These are phyloP conservation scores for Mizuhopecten yessoensis DNA, from an alignment of 1,140 invertebrate species.

Conservation along the genomic window DNA sequence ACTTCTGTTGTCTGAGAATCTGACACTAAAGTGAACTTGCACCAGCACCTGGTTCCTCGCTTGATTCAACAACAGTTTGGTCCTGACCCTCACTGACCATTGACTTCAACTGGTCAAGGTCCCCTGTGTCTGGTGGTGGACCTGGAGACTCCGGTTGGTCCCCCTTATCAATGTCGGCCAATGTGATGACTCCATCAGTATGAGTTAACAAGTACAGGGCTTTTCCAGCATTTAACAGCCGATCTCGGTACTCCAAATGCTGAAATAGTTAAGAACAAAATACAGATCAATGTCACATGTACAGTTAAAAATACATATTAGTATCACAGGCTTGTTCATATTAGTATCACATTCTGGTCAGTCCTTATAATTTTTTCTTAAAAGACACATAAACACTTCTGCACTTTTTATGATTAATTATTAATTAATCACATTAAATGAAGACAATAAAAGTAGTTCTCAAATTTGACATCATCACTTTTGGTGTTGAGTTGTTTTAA, in stretches of 20 bases:
- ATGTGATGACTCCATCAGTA: slow-evolving; percentile 5
- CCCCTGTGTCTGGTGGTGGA: background rate
- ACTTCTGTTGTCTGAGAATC: background rate
- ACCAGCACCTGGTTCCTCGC: background rate
- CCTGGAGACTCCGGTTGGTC: background rate
- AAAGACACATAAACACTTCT: no score
- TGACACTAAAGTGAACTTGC: background rate
- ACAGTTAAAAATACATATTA: no score
- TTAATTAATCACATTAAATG: no score
- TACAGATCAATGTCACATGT: background rate
- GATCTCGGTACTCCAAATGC: slow-evolving; percentile 68
- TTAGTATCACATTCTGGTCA: no score
- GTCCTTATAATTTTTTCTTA: no score
- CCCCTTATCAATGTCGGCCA: background rate
- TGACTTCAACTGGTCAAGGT: background rate
- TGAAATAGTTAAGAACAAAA: no score
- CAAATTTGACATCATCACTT: no score
- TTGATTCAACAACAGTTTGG: background rate
- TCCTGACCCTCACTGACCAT: background rate
- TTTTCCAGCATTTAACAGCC: slow-evolving; percentile 58
- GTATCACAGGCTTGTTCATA: no score
- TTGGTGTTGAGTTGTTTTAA: no score
- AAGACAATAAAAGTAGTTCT: no score
- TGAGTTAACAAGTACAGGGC: slow-evolving; percentile 57
- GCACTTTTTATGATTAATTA: no score